phyloP scores from a whole-genome alignment of 2,888 invertebrate species.

The Oeneis ivallda region DNA sequence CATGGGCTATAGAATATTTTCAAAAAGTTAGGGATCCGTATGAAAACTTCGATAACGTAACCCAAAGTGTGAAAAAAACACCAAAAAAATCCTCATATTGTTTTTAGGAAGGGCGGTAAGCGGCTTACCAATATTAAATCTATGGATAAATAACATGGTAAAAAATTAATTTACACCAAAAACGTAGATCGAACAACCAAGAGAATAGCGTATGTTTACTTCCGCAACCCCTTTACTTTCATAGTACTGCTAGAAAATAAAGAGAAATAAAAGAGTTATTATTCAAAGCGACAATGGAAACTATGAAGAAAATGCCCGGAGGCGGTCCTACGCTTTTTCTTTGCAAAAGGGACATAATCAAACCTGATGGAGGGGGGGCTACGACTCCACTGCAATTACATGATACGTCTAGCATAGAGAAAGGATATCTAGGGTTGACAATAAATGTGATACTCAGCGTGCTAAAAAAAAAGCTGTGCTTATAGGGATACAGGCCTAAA shows the following conservation, averaged over 20 bases:
- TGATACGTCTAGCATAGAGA: slow-evolving; percentile 33
- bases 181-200: too few relatives aligned
- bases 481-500: too few relatives aligned
- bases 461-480: too few relatives aligned
- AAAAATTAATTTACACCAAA: too few relatives aligned
- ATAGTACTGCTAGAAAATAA: not conserved
- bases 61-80: too few relatives aligned
- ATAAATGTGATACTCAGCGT: not conserved
- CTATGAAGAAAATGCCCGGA: slow-evolving; percentile 26
- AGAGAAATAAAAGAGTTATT: slow-evolving; percentile 10
- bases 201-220: not conserved
- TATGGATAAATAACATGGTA: too few relatives aligned
- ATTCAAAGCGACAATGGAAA: slow-evolving; percentile 15
- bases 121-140: too few relatives aligned
- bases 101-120: too few relatives aligned
- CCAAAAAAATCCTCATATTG: too few relatives aligned
- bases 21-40: too few relatives aligned
- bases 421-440: slow-evolving; percentile 12
- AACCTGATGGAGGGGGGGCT: slow-evolving; percentile 35
- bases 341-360: slow-evolving; percentile 35
- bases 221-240: slow-evolving; percentile 10
- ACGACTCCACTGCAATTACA: slow-evolving; percentile 33
- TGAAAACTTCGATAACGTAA: too few relatives aligned
- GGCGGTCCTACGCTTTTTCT: slow-evolving; percentile 26
- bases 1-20: too few relatives aligned